Evolutionary conservation across 2,113 vertebrate species (phyloP).

Genomic region (Hiodon tergisus): DNA sequence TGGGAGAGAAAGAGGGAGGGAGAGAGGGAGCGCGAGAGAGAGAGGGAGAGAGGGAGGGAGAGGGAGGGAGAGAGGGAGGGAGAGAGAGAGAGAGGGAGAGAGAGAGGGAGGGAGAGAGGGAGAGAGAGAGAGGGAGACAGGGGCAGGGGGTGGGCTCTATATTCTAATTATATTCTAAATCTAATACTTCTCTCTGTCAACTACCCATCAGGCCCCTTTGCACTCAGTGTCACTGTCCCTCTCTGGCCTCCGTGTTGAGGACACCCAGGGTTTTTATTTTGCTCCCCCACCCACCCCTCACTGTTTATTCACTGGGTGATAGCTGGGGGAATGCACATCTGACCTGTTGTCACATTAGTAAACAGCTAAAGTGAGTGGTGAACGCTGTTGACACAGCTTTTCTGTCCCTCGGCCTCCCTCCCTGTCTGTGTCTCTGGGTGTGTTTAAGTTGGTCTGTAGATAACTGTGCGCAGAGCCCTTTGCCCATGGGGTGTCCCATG

Average conservation of each 20-base stretch:
- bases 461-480: not conserved
- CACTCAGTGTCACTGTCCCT: no score
- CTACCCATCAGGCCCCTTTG: no score
- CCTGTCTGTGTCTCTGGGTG: no score
- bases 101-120: conserved; percentile 20
- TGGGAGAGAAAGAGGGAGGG: no score
- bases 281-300: not conserved
- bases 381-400: conserved; percentile 46
- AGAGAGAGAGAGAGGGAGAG: conserved; percentile 14
- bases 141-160: no score
- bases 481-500: no score
- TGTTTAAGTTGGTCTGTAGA: not conserved
- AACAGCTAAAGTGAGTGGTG: conserved; percentile 54
- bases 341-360: conserved; percentile 64
- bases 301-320: conserved; percentile 47
- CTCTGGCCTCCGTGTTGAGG: no score
- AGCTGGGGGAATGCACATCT: conserved; percentile 50
- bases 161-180: no score
- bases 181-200: no score
- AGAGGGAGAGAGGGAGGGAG: conserved; percentile 24
- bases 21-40: conserved; percentile 4
- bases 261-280: no score
- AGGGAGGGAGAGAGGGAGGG: conserved; percentile 23
- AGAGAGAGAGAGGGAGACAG: conserved; percentile 25
- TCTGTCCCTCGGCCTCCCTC: no score